Base-by-base conservation (phyloP, 2,888 invertebrate genomes). In the Caenorhabditis sp. region DNA sequence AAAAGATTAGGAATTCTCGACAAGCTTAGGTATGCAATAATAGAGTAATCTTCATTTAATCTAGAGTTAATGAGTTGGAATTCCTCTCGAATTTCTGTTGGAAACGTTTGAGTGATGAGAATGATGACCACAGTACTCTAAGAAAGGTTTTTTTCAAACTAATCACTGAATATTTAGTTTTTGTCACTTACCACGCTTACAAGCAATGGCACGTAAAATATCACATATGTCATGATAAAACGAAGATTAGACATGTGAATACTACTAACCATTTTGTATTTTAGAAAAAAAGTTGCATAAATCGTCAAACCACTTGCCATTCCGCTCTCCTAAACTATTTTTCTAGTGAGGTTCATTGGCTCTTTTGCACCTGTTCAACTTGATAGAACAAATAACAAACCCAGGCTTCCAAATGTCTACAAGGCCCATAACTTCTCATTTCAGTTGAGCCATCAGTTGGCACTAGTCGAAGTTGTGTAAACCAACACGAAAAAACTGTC, bases 1-100 rank as follows among this genome's bases (percentile, higher is more conserved):
- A 71, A 6, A 11, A 62, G 55, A 22, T 71, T 71, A 1, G 71
- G 71, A 55, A 53, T 18, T 35, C 55, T 71, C 20, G 62, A 53
- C 1, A 71, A 51, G 28, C 71, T 71, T n/a, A 71, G n/a, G 32
- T 28, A 62, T 1, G 71, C 71, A 47, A 71, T 53, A 0, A 51
- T 26, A 1, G 62, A 28, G 18, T 55, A 56, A n/a, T 71, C 71
- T n/a, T 37, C 40, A 40, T 1, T 40, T 6, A 53, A 13, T 53
- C 40, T 4, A 6, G 40, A 37, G 40, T 60, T 60, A 4, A 60
- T 13, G 15, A 40, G 2, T 3, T 3, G 40, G 1, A 60, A 24
- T 40, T 37, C 2, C 22, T 60, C 40, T 5, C 40, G 60, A n/a
- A 60, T 24, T 22, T 37, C 24, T 22, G 6, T 15, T 4, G 60